Percentiles rank a stretch among this genome's conserved stretches.
These are phyloP conservation scores for Galendromus occidentalis DNA, from an alignment of 1,140 invertebrate species.

Conservation along the genomic window DNA sequence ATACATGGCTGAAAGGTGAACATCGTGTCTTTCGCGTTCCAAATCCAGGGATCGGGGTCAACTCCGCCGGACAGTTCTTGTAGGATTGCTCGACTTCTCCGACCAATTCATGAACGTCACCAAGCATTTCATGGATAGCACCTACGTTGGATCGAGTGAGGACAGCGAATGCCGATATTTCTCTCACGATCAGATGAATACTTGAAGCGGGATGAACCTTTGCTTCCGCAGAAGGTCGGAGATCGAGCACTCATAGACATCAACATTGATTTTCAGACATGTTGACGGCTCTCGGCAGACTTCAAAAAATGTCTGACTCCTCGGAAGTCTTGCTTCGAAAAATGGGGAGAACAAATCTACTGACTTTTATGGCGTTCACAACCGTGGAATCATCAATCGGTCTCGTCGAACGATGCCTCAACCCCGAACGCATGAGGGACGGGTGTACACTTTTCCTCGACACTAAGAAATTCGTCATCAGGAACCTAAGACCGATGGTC, in stretches of 20 bases:
- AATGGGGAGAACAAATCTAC: not conserved
- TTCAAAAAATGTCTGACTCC: not conserved
- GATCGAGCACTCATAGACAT: no score
- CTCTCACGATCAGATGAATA: no score
- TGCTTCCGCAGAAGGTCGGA: no score
- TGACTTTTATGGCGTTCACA: not conserved
- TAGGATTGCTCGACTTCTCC: not conserved
- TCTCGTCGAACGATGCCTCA: not conserved
- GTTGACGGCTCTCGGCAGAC: not conserved
- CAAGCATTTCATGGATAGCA: not conserved
- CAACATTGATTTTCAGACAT: not conserved
- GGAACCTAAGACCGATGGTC: not conserved
- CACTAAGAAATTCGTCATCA: not conserved
- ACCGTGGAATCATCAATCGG: not conserved
- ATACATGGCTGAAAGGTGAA: no score
- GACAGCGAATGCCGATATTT: no score
- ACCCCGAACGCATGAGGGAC: not conserved
- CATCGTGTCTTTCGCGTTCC: no score
- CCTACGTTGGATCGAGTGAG: no score
- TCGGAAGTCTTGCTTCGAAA: not conserved
- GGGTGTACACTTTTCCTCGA: not conserved
- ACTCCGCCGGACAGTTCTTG: not conserved
- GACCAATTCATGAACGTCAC: constrained; percentile 5
- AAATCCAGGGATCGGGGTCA: not conserved
- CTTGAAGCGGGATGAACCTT: no score